Base-by-base conservation (phyloP, 2,797 vertebrate species). In the Adelosebastes latens region DNA sequence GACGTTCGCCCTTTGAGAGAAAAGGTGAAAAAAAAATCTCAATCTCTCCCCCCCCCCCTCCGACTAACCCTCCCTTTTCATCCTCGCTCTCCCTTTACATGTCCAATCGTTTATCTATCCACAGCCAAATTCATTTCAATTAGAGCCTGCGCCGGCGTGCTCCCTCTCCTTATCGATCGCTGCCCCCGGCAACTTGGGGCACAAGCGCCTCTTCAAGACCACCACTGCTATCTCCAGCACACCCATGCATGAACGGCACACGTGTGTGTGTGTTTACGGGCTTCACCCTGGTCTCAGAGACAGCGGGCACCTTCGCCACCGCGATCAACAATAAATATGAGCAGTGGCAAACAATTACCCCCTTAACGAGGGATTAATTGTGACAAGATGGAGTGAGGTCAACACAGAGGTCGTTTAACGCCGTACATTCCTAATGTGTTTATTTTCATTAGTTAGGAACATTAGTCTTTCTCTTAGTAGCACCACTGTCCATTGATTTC, bases 381-480 rank as follows among this genome's bases (percentile, higher is more conserved):
- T 95, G 94, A 93, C 94, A 93, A 94, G 93, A 96, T 95, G 92
- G 94, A 96, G 94, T 93, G 94, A 95, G 93, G 93, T 92, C 92
- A 91, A 39, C 88, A 27, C 90, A 91, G 92, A 92, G 92, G 88
- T 89, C 83, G 83, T 70, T 84, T 89, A 85, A 87, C 77, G 92
- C 89, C 79, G 91, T 89, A 92, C 92, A 94, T 96, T 94, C 92
- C 92, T 95, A 95, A 94, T 94, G 94, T 95, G 96, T 97, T 97
- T 97, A 96, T 97, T 96, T 97, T 96, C 93, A 94, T 96, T 96
- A 94, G 93, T 96, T 96, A 96, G 95, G 92, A 96, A 95, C 96
- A 97, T 96, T 96, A 95, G 96, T 96, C 96, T 95, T 94, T 96
- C 93, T 95, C 95, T 96, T 96, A 96, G 96, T 96, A 96, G 96